Conservation (phyloP, 2,113 vertebrate genomes). For the Pithys albifrons region DNA sequence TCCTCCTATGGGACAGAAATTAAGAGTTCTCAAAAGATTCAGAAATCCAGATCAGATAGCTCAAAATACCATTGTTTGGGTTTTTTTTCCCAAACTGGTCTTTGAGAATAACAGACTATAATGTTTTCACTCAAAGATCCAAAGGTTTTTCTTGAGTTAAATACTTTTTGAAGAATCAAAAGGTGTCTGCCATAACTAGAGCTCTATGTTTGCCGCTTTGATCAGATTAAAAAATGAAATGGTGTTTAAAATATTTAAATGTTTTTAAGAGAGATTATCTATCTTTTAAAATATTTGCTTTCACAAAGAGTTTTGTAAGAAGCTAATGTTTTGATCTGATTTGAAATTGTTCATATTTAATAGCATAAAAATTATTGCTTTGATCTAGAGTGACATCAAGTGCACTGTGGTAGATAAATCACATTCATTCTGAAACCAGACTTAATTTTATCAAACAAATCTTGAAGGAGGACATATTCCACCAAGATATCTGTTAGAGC, state of each 20-base stretch:
- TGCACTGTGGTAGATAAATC: background rate
- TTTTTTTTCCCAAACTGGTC: background rate
- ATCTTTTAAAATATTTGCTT: background rate
- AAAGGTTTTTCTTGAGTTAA: background rate
- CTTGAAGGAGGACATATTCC: background rate
- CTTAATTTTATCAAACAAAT: constrained; percentile 7
- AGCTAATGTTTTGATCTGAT: background rate
- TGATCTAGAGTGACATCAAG: background rate
- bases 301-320: background rate
- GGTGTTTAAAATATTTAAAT: background rate
- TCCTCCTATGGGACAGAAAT: background rate
- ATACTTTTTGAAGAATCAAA: background rate
- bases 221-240: background rate
- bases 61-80: background rate
- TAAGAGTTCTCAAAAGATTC: background rate
- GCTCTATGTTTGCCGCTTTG: background rate
- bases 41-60: background rate
- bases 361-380: background rate
- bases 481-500: background rate
- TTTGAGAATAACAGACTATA: background rate
- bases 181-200: background rate
- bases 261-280: background rate
- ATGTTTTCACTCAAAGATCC: background rate
- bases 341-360: background rate
- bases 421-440: background rate